phyloP scores from a whole-genome alignment of 2,797 vertebrate species.

The Botia kubotai region DNA sequence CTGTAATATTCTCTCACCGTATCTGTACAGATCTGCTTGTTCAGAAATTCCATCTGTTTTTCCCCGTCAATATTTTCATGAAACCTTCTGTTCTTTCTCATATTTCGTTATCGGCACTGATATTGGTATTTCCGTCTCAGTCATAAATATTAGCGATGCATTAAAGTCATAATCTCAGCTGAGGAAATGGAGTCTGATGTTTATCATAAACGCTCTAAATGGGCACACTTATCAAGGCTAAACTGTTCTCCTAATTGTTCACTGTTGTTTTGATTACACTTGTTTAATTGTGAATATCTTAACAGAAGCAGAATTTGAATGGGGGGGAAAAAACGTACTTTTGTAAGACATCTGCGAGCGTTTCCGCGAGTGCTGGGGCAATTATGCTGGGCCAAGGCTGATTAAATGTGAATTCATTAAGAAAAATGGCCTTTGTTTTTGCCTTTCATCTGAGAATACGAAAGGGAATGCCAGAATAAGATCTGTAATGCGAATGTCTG shows the following conservation, averaged over 20 bases:
- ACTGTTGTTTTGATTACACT: slow-evolving; percentile 58
- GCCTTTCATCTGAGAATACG: slow-evolving; percentile 57
- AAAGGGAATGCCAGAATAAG: slow-evolving; percentile 13
- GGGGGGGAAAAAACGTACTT: slow-evolving; percentile 21
- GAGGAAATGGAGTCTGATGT: slow-evolving; percentile 62
- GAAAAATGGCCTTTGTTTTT: slow-evolving; percentile 60
- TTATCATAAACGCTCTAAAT: slow-evolving; percentile 61
- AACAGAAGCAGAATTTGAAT: slow-evolving; percentile 52
- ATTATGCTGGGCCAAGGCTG: slow-evolving; percentile 62
- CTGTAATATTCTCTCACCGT: slow-evolving; percentile 15
- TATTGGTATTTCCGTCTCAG: slow-evolving; percentile 56
- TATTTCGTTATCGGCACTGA: slow-evolving; percentile 57
- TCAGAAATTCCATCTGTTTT: slow-evolving; percentile 12
- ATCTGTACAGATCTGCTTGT: slow-evolving; percentile 35
- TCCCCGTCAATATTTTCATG: slow-evolving; percentile 40
- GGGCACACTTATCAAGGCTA: slow-evolving; percentile 55
- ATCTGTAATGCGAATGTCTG: slow-evolving; percentile 29
- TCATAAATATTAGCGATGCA: slow-evolving; percentile 51
- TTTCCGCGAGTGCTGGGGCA: slow-evolving; percentile 56
- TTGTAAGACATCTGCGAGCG: slow-evolving; percentile 63
- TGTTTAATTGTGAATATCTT: slow-evolving; percentile 64
- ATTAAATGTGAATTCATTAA: slow-evolving; percentile 66
- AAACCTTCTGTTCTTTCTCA: slow-evolving; percentile 45
- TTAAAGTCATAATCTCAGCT: slow-evolving; percentile 50
- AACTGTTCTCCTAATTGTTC: slow-evolving; percentile 58